Percentiles rank a stretch among this genome's conserved stretches.
These are phyloP conservation scores for Spatula versicolor DNA, from an alignment of 2,797 vertebrate genomes.

Conservation along the genomic window DNA sequence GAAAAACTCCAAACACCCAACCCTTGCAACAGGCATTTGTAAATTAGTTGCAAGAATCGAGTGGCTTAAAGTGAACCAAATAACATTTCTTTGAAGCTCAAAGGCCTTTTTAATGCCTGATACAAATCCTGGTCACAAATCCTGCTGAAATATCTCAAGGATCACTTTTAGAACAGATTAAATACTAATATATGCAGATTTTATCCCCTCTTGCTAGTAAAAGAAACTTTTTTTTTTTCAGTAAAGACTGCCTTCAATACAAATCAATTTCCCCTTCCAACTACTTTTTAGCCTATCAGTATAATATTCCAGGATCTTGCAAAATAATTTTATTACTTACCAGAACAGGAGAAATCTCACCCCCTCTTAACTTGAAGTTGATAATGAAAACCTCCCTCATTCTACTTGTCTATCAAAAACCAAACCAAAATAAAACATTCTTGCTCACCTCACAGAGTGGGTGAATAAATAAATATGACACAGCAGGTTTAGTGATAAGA, in stretches of 20 bases:
- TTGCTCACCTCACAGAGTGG: not conserved
- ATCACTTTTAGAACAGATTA: not conserved
- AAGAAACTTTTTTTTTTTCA: not conserved
- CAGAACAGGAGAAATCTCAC: slow-evolving; percentile 27
- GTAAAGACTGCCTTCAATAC: not conserved
- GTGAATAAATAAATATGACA: slow-evolving; percentile 20
- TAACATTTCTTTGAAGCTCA: not conserved
- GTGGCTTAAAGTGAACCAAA: not conserved
- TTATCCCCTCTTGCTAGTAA: not conserved
- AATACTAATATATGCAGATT: not conserved
- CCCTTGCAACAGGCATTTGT: not conserved
- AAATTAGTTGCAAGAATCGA: not conserved
- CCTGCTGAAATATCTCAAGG: not conserved
- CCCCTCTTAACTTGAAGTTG: not conserved
- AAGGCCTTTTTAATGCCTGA: not conserved
- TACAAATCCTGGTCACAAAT: not conserved
- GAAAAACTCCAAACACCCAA: not conserved
- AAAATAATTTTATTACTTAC: slow-evolving; percentile 36
- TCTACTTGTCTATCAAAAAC: not conserved
- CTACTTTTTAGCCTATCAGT: not conserved
- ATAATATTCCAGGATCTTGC: not conserved
- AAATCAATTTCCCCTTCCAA: not conserved
- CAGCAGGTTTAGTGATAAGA: not conserved
- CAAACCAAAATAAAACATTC: not conserved
- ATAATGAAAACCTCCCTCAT: not conserved